phyloP scores from a whole-genome alignment of 2,113 vertebrate species.

The Tachysurus vachellii region DNA sequence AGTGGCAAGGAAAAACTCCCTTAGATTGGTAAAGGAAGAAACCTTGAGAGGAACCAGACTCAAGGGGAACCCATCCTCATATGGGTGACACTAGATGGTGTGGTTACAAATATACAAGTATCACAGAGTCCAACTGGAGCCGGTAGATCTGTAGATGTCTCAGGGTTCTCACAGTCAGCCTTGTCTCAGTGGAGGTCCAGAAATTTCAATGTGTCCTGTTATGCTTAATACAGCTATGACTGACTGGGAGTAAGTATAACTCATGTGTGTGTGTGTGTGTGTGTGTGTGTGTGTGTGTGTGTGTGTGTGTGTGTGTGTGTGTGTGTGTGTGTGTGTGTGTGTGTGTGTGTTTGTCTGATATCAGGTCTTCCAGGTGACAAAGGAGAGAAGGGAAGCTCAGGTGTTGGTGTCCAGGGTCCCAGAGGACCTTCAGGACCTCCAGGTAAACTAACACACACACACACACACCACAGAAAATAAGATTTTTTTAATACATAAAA shows the following conservation, averaged over 20 bases:
- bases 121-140: no score
- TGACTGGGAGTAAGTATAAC: not conserved
- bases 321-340: conserved; percentile 45
- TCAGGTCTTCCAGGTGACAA: conserved; percentile 86
- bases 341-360: conserved; percentile 44
- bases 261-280: conserved; percentile 36
- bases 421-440: conserved; percentile 85
- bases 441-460: conserved; percentile 70
- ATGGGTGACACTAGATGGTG: no score
- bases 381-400: conserved; percentile 87
- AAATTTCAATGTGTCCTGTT: not conserved
- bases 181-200: no score
- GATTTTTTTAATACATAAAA: no score
- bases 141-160: no score
- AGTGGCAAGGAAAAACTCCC: no score
- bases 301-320: conserved; percentile 39
- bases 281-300: conserved; percentile 47
- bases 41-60: no score
- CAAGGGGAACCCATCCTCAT: no score
- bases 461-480: not conserved
- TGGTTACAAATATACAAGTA: no score
- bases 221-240: not conserved
- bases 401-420: conserved; percentile 88
- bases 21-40: no score
- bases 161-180: no score